Conservation (phyloP, 23 tunicate species). For the Trididemnum clinides region DNA sequence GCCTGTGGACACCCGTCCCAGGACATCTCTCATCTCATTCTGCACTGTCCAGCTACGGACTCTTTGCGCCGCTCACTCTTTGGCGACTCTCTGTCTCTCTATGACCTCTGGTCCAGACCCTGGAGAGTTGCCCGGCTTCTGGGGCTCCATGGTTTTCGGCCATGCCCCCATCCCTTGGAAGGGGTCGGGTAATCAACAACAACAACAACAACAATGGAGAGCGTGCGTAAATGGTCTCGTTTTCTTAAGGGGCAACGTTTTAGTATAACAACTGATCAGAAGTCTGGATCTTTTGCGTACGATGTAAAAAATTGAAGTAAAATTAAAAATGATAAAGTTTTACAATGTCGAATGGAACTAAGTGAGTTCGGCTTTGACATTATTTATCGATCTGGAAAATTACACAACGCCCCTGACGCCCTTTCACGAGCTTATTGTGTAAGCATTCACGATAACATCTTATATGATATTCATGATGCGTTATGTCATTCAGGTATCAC, state of each 20-base stretch:
- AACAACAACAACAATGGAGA: too few species aligned
- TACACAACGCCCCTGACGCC: conserved; percentile 19
- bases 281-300: conserved; percentile 36
- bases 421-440: conserved; percentile 34
- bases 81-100: too few species aligned
- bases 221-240: conserved; percentile 23
- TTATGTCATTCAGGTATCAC: conserved; percentile 32
- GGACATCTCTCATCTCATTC: too few species aligned
- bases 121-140: too few species aligned
- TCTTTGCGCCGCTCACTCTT: too few species aligned
- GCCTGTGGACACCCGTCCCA: too few species aligned
- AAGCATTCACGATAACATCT: background rate
- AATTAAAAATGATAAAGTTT: conserved; percentile 41
- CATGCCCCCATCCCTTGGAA: too few species aligned
- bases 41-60: too few species aligned
- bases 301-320: background rate
- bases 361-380: background rate
- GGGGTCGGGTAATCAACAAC: too few species aligned
- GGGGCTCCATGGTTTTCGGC: too few species aligned
- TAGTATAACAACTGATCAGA: conserved; percentile 13
- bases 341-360: conserved; percentile 29
- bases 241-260: conserved; percentile 9
- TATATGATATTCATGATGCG: background rate
- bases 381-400: conserved; percentile 29
- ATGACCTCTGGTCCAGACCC: too few species aligned